These are phyloP conservation scores for Urocolius indicus DNA, from an alignment of 2,113 vertebrate species.

Conservation along the genomic window DNA sequence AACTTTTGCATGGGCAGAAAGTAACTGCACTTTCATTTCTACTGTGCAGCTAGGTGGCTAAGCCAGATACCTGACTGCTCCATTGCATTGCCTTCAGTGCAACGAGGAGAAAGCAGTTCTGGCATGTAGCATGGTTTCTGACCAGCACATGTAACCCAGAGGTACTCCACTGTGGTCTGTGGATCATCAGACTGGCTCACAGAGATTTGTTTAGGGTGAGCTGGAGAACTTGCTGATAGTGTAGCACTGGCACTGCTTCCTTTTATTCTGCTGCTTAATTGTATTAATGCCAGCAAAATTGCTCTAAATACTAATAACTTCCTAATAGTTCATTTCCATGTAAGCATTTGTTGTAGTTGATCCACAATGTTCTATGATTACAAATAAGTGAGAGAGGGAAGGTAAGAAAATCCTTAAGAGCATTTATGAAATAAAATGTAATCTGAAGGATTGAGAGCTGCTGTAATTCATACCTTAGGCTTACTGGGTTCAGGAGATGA, in stretches of 20 bases:
- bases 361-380: not conserved
- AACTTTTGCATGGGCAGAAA: not conserved
- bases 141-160: not conserved
- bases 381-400: not conserved
- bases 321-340: conserved; percentile 43
- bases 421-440: not conserved
- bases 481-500: not conserved
- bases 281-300: conserved; percentile 47
- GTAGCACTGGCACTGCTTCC: conserved; percentile 6
- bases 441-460: not conserved
- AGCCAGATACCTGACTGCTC: not conserved
- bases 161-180: not conserved
- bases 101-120: not conserved
- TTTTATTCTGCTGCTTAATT: conserved; percentile 48
- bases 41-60: not conserved
- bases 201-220: not conserved
- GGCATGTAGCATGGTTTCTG: not conserved
- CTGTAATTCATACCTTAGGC: not conserved
- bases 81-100: not conserved
- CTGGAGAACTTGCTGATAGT: not conserved
- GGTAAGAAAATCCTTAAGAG: not conserved
- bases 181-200: not conserved
- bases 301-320: conserved; percentile 36
- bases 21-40: not conserved
- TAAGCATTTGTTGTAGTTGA: not conserved